Conservation (phyloP, 2,888 invertebrate species). For the Xylota segnis region DNA sequence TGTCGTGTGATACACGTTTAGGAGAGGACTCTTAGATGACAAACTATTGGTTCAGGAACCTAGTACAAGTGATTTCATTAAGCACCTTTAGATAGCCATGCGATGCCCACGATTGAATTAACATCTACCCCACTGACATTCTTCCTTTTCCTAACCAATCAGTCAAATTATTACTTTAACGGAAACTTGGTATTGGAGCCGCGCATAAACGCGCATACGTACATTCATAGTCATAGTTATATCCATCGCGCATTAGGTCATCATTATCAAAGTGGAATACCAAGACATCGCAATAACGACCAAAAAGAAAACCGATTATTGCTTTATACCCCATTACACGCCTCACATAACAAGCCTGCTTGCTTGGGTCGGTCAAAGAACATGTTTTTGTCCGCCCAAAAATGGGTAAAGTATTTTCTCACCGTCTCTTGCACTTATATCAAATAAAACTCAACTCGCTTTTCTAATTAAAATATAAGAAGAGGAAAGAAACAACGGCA, state of each 20-base stretch:
- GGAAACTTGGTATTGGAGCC: no score
- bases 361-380: slow-evolving; percentile 50
- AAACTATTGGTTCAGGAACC: no score
- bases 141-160: no score
- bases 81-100: no score
- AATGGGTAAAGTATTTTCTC: slow-evolving; percentile 65
- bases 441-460: slow-evolving; percentile 38
- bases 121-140: no score
- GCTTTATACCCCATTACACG: slow-evolving; percentile 42
- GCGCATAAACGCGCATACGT: not conserved
- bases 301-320: slow-evolving; percentile 33
- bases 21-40: no score
- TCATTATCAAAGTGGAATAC: slow-evolving; percentile 21
- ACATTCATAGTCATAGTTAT: not conserved
- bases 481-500: slow-evolving; percentile 24
- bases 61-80: no score
- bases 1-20: no score
- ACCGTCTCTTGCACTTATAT: slow-evolving; percentile 25
- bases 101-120: no score
- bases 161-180: no score
- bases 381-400: slow-evolving; percentile 57
- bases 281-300: slow-evolving; percentile 1
- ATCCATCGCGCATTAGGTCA: slow-evolving; percentile 41
- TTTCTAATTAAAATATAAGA: slow-evolving; percentile 37
- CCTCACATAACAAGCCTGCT: slow-evolving; percentile 39